Conservation (phyloP, 2,888 invertebrate genomes). For the Epistrophella euchroma region DNA sequence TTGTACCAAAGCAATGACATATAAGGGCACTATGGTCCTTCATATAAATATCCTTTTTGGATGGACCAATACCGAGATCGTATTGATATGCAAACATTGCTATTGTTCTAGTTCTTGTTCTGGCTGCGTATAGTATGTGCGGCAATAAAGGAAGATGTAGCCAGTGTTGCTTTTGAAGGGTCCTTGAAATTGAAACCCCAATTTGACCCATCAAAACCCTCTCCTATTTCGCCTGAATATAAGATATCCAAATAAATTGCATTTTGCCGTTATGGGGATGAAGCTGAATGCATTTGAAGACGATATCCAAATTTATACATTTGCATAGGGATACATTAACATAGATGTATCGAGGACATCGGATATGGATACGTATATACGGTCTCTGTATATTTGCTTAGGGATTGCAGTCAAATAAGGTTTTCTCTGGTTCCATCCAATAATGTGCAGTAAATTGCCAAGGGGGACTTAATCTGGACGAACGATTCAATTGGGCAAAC, state of each 20-base stretch:
- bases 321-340: conserved; percentile 48
- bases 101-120: conserved; percentile 23
- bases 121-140: not conserved
- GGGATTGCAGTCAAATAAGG: conserved; percentile 20
- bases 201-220: conserved; percentile 4
- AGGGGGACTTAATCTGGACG: conserved; percentile 59
- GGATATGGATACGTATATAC: conserved; percentile 34
- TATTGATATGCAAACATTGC: conserved; percentile 68
- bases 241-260: conserved; percentile 66
- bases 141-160: conserved; percentile 36
- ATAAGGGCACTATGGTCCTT: conserved; percentile 47
- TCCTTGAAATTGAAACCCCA: conserved; percentile 22
- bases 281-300: conserved; percentile 51
- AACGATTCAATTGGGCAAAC: conserved; percentile 58
- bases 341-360: conserved; percentile 41
- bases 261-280: conserved; percentile 55
- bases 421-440: conserved; percentile 32
- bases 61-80: conserved; percentile 17
- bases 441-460: conserved; percentile 62
- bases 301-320: conserved; percentile 58
- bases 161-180: conserved; percentile 30
- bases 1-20: conserved; percentile 58
- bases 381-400: conserved; percentile 34
- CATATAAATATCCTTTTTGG: conserved; percentile 31
- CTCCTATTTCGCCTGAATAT: conserved; percentile 22